A percentile compares a stretch with the other conserved stretches of the same genome.
Conservation (phyloP, 2,888 invertebrate genomes). For the Spisula subtruncata region DNA sequence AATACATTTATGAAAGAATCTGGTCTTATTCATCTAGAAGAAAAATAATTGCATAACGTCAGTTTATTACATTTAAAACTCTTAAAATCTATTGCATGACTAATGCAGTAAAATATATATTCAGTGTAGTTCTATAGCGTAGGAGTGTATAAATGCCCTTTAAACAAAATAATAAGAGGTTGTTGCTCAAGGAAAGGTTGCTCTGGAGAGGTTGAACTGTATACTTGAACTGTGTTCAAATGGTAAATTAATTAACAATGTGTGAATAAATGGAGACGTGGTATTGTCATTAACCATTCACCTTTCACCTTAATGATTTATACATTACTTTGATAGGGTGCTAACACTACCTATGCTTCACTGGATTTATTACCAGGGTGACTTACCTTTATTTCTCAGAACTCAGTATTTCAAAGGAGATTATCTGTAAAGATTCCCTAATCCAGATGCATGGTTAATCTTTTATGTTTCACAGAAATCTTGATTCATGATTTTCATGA, state of each 20-base stretch:
- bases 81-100: too few species aligned
- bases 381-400: background rate
- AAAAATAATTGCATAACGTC: too few species aligned
- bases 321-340: background rate
- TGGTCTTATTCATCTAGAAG: too few species aligned
- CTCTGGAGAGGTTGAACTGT: too few species aligned
- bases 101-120: too few species aligned
- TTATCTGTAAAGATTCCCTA: background rate
- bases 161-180: too few species aligned
- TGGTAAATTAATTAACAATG: background rate
- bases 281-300: background rate
- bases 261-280: background rate
- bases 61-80: too few species aligned
- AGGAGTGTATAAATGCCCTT: too few species aligned
- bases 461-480: background rate
- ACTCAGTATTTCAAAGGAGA: background rate
- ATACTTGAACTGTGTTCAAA: background rate
- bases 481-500: background rate
- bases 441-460: conserved; percentile 20
- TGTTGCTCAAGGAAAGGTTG: too few species aligned
- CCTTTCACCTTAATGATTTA: too few species aligned
- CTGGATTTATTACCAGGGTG: background rate
- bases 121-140: too few species aligned
- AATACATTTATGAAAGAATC: too few species aligned
- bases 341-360: background rate